Percentiles rank a stretch among this genome's conserved stretches.
Conservation (phyloP, 2,797 vertebrate genomes). For the Falco novaeseelandiae region DNA sequence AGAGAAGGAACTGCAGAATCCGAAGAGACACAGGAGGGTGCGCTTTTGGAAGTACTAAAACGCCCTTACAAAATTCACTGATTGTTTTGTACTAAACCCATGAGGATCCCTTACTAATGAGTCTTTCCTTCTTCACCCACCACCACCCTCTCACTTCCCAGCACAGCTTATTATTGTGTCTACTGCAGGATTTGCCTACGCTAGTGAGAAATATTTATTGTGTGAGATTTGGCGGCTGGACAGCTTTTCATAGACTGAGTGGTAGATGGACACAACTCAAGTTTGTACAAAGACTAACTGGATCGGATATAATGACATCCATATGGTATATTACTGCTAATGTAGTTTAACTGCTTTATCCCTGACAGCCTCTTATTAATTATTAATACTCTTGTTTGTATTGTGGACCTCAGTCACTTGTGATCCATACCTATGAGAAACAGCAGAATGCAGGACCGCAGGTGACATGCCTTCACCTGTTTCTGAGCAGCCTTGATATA, state of each 20-base stretch:
- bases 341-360: not conserved
- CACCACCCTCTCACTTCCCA: not conserved
- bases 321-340: not conserved
- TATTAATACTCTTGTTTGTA: not conserved
- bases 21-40: not conserved
- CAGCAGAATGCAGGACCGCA: not conserved
- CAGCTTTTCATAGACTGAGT: not conserved
- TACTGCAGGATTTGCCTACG: not conserved
- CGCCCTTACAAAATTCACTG: not conserved
- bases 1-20: not conserved
- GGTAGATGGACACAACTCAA: not conserved
- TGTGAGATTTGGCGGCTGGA: not conserved
- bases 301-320: not conserved
- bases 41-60: not conserved
- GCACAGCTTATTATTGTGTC: not conserved
- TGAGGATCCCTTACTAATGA: not conserved
- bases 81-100: not conserved
- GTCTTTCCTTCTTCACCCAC: not conserved
- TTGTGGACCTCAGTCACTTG: not conserved
- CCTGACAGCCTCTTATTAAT: not conserved
- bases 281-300: not conserved
- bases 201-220: not conserved
- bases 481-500: not conserved
- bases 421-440: not conserved
- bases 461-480: not conserved